Evolutionary conservation across 30 jellyfish, hydroid and myxozoan genomes (phyloP), one percentile per base, ranked within the genome.

Genomic region (Turritopsis dohrnii): DNA sequence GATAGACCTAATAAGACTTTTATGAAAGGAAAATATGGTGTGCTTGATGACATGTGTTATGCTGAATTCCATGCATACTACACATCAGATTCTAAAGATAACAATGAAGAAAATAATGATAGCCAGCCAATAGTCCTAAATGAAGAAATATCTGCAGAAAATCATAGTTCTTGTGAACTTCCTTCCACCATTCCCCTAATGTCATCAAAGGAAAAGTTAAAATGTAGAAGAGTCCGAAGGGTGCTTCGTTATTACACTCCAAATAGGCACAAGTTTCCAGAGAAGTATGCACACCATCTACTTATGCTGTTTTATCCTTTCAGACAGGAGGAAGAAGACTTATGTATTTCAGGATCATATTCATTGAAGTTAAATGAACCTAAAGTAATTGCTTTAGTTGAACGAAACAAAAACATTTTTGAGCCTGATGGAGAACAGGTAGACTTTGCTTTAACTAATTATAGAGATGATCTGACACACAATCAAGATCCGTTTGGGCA

Each of bases 381-480:
- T 9, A 13, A 65, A 0, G 88, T 81, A 16, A 52, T 18, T 60
- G 71, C 41, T 66, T 7, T 66, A 8, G 69, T 81, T 28, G 19
- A 30, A n/a, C 20, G 25, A 20, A 53, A 81, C 69, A 52, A 53
- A 52, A 54, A 25, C 7, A 28, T 20, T 23, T 81, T 81, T 16
- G 88, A 81, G 84, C 88, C 85, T 53, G n/a, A 52, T 16, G 71
- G 83, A 8, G 88, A 81, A 19, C 7, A 52, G 17, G 83, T 69
- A 7, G 83, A 81, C 23, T 1, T 1, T 17, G 88, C 84, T 13
- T 81, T 81, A n/a, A n/a, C n/a, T n/a, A n/a, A n/a, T n/a, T n/a
- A n/a, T 41, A 41, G 5, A 41, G 13, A 41, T 41, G 60, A 3
- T 41, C 60, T 3, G 9, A 3, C 60, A 41, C 5, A 41, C 13